phyloP scores from a whole-genome alignment of 2,113 vertebrate genomes.

The Monarcha castaneiventris region DNA sequence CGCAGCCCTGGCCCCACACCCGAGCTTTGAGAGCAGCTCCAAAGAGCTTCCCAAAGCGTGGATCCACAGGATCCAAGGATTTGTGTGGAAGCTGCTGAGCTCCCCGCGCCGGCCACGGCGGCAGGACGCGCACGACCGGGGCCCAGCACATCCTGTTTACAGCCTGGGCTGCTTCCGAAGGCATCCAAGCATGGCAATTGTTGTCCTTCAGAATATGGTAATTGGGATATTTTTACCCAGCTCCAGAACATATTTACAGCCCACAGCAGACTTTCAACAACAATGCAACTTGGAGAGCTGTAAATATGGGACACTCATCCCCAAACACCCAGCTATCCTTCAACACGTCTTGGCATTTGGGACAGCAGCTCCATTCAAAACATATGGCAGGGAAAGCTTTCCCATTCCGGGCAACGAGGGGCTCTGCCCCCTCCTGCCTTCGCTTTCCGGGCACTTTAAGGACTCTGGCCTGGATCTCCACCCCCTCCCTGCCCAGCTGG shows the following conservation, averaged over 20 bases:
- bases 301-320: conserved; percentile 27
- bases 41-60: neutral
- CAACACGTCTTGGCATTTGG: conserved; percentile 60
- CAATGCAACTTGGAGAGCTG: conserved; percentile 23
- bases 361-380: conserved; percentile 60
- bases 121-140: neutral
- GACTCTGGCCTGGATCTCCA: neutral
- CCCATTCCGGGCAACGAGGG: neutral
- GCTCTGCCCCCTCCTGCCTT: conserved; percentile 33
- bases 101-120: neutral
- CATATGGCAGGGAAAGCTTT: conserved; percentile 60
- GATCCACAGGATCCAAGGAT: neutral
- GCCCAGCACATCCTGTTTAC: conserved; percentile 69
- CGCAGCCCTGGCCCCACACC: neutral
- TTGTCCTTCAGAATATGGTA: conserved; percentile 69
- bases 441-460: rapidly evolving
- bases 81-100: neutral
- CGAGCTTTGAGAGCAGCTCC: neutral
- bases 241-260: conserved; percentile 67
- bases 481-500: neutral
- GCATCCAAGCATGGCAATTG: conserved; percentile 62
- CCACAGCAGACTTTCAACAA: conserved; percentile 53
- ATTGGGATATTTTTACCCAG: conserved; percentile 71
- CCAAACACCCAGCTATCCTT: conserved; percentile 53
- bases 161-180: conserved; percentile 61